These are phyloP conservation scores for Scopus umbretta DNA, from an alignment of 2,113 vertebrate genomes.

Conservation along the genomic window DNA sequence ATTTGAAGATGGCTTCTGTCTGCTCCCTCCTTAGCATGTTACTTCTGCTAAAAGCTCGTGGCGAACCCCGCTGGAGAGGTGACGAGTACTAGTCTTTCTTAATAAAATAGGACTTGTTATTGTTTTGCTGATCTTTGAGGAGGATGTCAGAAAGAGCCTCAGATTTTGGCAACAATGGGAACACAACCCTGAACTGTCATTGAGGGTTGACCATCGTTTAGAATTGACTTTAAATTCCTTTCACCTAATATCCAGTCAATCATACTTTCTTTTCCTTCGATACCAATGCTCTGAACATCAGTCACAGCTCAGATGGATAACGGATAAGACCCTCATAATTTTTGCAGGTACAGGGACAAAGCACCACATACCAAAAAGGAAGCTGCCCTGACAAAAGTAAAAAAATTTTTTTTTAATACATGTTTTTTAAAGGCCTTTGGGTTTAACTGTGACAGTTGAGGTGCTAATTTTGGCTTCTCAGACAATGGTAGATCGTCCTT, in stretches of 20 bases:
- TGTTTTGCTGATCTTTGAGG: not conserved
- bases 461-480: not conserved
- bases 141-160: not conserved
- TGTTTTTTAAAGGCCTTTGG: not conserved
- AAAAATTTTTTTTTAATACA: not conserved
- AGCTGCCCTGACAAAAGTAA: not conserved
- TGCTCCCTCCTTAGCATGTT: not conserved
- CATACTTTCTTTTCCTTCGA: not conserved
- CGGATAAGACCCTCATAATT: not conserved
- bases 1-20: not conserved
- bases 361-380: not conserved
- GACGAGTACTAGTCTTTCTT: not conserved
- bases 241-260: not conserved
- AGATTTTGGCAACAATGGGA: not conserved
- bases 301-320: not conserved
- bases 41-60: not conserved
- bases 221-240: not conserved
- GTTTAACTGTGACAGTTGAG: not conserved
- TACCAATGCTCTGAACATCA: not conserved
- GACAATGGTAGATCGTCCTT: not conserved
- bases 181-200: not conserved
- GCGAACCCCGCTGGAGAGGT: not conserved
- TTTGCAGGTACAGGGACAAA: not conserved
- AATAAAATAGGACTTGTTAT: not conserved
- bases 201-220: not conserved